Evolutionary conservation across 1,140 invertebrate species (phyloP), one percentile per base, ranked within the genome.

Genomic region (Mamestra configurata): DNA sequence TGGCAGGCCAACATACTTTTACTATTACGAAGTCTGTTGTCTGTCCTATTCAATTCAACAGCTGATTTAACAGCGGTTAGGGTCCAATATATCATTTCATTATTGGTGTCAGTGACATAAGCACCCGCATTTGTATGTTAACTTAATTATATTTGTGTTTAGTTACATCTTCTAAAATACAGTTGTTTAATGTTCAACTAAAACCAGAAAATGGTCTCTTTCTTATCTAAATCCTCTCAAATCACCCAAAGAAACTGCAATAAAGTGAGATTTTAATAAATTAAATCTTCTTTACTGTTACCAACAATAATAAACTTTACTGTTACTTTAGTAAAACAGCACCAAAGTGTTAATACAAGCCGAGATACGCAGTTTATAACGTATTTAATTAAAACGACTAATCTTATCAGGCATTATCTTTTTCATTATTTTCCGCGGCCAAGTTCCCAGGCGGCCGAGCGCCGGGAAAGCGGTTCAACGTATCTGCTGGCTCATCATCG

Each of bases 1-100:
- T 61, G 31, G 59, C 59, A 27, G 49, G 61, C 35, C 77, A 76
- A 79, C 79, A 80, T 61, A 80, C 82, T 83, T 83, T 83, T 82
- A 82, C 80, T 82, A 76, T 82, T 77, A 82, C 77, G 43, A 53
- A 51, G 72, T 66, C 37, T 76, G 71, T 15, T 35, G 72, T 66
- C 37, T 80, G 59, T 15, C 49, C 24, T 40, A 57, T 55, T 80
- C 46, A 51, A 76, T 59, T 64, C 49, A 70, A 68, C 75, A 64
- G 75, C 75, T 66, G 76, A 72, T 77, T 61, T 80, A 64, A 64
- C 43, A 64, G 24, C 22, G 73, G 27, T 76, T 59, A 6, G 72
- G 22, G 40, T 8, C 66, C 53, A 71, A 71, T 71, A 66, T 13
- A 71, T 71, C 46, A 53, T 71, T 53, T 31, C n/a, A 53, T 53